These are phyloP conservation scores for Oxyruncus cristatus DNA, from an alignment of 2,113 vertebrate genomes.

Conservation along the genomic window DNA sequence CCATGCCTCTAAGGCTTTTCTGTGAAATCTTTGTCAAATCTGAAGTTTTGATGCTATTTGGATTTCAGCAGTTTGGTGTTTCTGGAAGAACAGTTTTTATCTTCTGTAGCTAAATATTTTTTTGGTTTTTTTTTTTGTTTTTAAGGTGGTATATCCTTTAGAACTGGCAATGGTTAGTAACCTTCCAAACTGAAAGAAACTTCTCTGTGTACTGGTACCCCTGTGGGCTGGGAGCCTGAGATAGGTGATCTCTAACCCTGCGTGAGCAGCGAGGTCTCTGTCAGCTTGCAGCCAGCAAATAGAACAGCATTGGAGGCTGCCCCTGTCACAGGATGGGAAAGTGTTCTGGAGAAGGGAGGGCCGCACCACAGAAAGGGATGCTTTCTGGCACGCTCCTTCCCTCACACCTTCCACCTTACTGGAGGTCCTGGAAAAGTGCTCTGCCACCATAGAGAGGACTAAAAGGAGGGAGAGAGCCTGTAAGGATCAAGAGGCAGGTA, in stretches of 20 bases:
- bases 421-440: background rate
- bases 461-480: background rate
- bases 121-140: background rate
- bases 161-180: background rate
- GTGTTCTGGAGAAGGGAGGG: background rate
- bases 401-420: background rate
- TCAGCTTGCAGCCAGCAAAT: background rate
- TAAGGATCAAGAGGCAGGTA: background rate
- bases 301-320: background rate
- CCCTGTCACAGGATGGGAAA: background rate
- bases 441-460: background rate
- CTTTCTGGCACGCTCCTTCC: background rate
- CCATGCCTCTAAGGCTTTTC: background rate
- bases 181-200: background rate
- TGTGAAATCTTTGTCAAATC: background rate
- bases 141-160: background rate
- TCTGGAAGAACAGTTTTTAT: background rate
- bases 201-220: background rate
- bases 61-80: background rate
- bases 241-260: background rate
- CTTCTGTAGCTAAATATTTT: background rate
- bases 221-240: background rate
- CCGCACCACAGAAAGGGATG: background rate
- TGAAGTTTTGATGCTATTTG: background rate
- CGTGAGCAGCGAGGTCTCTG: accelerated